Base-by-base conservation (phyloP, 1,140 invertebrate genomes). In the Drosophila watanabei region DNA sequence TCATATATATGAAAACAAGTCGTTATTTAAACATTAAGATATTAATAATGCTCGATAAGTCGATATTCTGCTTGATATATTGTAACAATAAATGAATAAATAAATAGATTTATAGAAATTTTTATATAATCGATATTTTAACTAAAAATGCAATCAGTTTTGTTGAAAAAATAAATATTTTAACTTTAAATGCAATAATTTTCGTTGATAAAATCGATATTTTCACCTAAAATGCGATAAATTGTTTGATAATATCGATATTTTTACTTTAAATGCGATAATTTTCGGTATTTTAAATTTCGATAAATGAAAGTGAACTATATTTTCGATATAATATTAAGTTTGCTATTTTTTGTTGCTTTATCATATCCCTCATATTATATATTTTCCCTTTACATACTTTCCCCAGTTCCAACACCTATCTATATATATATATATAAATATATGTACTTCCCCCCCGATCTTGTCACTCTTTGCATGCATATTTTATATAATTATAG, bases 401-500 rank as follows among this genome's bases (percentile, higher is more conserved):
- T 16, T n/a, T 43, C 16, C 14, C 37, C 37, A 39, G 41, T 43
- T 13, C 20, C 32, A 35, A 28, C n/a, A 18, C 48, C 20, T 68
- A 58, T 51, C n/a, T 20, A 33, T 20, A 18, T 24, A 46, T 46
- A 1, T 14, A 24, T 24, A 24, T 24, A 24, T 24, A 24, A 3
- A 24, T 24, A 24, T 24, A 24, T 24, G 3, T 13, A 46, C 6
- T 46, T 2, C 18, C 68, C 33, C 30, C 46, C 51, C 41, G 41
- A 71, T 68, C 51, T 48, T 56, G 61, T 54, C 57, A 39, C 64
- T 62, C 37, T 60, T 24, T 28, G 18, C 39, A 41, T 64, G 66
- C 66, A 65, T 51, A 65, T 65, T 64, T 68, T 68, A 68, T 71
- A 56, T 57, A 69, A 72, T 57, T 70, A 49, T 33, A 11, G 9